Base-by-base conservation (phyloP, 2,113 vertebrate genomes). In the Leucosticte australis region DNA sequence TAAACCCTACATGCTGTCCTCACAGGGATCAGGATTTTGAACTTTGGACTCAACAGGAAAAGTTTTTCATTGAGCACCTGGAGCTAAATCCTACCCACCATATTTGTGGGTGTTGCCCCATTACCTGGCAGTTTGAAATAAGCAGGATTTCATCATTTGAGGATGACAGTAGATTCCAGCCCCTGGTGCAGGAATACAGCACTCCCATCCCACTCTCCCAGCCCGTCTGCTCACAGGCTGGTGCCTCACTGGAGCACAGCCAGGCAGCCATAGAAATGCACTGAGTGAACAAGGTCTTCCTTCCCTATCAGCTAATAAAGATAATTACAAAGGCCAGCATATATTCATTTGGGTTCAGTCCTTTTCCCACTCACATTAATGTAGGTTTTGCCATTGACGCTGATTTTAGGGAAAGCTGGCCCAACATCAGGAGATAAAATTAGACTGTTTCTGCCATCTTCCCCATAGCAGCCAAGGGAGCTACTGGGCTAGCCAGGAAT, bases 231-330 rank as follows among this genome's bases (percentile, higher is more conserved):
- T 92, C 77, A 53, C 60, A 95, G 91, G 52, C 85, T 95, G 79
- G 50, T 86, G 64, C 82, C 44, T 56, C 87, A 6, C 92, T 95
- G 95, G 95, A 95, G 60, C 64, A 15, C 47, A 78, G 92, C 91
- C 96, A 94, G 85, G 73, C 68, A 93, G 86, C 86, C 91, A 63
- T 6, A 75, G 86, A 93, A 94, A 95, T 84, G 80, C 83, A 68
- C 6, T 44, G 60, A 92, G 64, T 47, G 86, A 94, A 55, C 67
- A 75, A 93, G 76, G 64, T 86, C 85, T 93, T 95, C 93, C 86
- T 94, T 87, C 85, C 79, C 85, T 74, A 88, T 83, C 88, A 95
- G 57, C 68, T 95, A 95, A 96, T 94, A 94, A 92, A 88, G 80
- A 87, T 92, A 95, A 96, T 96, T 83, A 92, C 88, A 93, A 64